These are phyloP conservation scores for Mugil cephalus DNA, from an alignment of 2,113 vertebrate genomes.

Conservation along the genomic window DNA sequence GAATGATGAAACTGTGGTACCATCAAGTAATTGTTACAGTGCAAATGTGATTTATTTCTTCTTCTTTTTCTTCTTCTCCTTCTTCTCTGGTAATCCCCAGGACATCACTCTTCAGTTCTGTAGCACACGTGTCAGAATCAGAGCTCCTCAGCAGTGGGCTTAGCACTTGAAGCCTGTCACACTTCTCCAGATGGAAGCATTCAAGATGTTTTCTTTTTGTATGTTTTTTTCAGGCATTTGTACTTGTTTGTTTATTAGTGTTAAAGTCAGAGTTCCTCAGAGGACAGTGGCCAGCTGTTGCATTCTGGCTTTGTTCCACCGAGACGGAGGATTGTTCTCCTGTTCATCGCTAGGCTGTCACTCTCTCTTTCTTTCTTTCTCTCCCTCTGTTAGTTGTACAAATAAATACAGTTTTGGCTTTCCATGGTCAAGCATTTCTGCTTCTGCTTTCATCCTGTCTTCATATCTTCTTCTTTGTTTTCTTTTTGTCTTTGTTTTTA, in stretches of 20 bases:
- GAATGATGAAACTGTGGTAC: constrained; percentile 42
- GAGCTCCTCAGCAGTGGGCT: constrained; percentile 70
- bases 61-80: constrained; percentile 47
- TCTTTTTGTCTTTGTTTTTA: constrained; percentile 32
- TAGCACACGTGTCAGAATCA: constrained; percentile 73
- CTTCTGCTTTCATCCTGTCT: background rate
- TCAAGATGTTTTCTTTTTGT: too few relatives aligned
- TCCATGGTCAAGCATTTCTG: background rate
- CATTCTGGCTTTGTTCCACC: constrained; percentile 83
- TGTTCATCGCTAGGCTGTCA: constrained; percentile 69
- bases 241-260: constrained; percentile 81
- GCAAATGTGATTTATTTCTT: constrained; percentile 52
- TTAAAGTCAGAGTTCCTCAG: constrained; percentile 85
- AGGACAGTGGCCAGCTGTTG: constrained; percentile 86
- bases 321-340: constrained; percentile 76
- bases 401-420: constrained; percentile 29
- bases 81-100: constrained; percentile 68
- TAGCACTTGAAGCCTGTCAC: constrained; percentile 77
- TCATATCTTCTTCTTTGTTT: background rate
- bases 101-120: constrained; percentile 64
- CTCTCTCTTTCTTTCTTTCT: constrained; percentile 39
- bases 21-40: constrained; percentile 47
- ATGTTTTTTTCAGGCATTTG: constrained; percentile 66
- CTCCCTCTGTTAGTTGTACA: constrained; percentile 39
- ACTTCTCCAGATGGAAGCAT: constrained; percentile 82